Base-by-base conservation (phyloP, 2,888 invertebrate species). In the Apotomis turbidana region DNA sequence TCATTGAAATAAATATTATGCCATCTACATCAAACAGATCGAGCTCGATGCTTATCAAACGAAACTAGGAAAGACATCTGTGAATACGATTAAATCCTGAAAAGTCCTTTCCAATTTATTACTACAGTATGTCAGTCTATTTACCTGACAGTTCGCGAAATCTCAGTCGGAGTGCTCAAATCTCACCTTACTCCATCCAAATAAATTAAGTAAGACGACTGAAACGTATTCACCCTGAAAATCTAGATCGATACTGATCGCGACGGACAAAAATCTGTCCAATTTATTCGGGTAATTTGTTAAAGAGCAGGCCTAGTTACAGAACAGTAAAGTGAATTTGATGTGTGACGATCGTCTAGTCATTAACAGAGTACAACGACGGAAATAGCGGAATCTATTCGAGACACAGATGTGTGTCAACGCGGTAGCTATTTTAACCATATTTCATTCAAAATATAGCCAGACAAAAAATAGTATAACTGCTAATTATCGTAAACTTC, bases 321-420 rank as follows among this genome's bases (percentile, higher is more conserved):
- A 84, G 79, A 87, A 89, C 83, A 78, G 78, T 80, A 83, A 86
- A 85, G 62, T 72, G 62, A 59, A 84, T 85, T 86, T 82, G 84
- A 85, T 85, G 85, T 79, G 81, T 87, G 83, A 81, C 82, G 86
- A 87, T 85, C 83, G 81, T 81, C 84, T 79, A 83, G 86, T 90
- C 90, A 91, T 91, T 90, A 91, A 83, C 87, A 84, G 86, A 83
- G 81, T 81, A 82, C 82, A 77, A 81, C 76, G 84, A 85, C 87
- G 83, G 83, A 90, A 92, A 92, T 92, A 92, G 88, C 84, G 71
- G 78, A 78, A 80, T 85, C 87, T 88, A 89, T 90, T 88, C 83
- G 84, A 81, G 78, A 75, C 85, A 78, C 85, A 85, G 85, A 92
- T 90, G 88, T 93, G 88, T 92, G 93, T 91, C 92, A 91, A 88